Evolutionary conservation across 2,113 vertebrate genomes (phyloP).

Genomic region (Phoenicopterus ruber): DNA sequence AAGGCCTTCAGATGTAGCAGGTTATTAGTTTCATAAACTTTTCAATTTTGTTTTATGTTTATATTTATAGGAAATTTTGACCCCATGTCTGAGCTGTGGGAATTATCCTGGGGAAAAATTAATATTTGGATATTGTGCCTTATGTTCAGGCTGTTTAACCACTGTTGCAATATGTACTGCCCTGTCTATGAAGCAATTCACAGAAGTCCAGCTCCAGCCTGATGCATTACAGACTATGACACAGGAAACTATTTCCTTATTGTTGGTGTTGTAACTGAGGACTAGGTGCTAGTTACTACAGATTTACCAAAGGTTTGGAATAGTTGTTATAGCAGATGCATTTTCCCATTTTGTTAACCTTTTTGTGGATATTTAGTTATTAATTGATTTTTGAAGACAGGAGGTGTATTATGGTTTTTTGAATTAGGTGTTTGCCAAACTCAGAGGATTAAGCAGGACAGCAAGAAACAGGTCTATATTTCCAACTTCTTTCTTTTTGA

Average conservation of each 20-base stretch:
- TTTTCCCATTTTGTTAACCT: background rate
- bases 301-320: background rate
- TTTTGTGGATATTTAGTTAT: background rate
- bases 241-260: background rate
- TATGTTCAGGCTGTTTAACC: background rate
- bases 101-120: background rate
- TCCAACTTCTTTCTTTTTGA: background rate
- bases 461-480: background rate
- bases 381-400: background rate
- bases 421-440: accelerated
- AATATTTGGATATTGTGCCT: background rate
- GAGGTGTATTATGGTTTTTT: background rate
- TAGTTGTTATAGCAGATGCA: background rate
- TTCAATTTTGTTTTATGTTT: background rate
- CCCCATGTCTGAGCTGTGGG: background rate
- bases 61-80: background rate
- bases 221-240: background rate
- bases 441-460: background rate
- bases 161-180: background rate
- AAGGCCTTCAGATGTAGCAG: background rate
- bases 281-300: background rate
- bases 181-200: background rate
- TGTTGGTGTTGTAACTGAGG: background rate
- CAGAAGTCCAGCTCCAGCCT: background rate
- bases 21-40: background rate